Evolutionary conservation across 2,797 vertebrate species (phyloP), one percentile per base, ranked within the genome.

Genomic region (Peromyscus attwateri): DNA sequence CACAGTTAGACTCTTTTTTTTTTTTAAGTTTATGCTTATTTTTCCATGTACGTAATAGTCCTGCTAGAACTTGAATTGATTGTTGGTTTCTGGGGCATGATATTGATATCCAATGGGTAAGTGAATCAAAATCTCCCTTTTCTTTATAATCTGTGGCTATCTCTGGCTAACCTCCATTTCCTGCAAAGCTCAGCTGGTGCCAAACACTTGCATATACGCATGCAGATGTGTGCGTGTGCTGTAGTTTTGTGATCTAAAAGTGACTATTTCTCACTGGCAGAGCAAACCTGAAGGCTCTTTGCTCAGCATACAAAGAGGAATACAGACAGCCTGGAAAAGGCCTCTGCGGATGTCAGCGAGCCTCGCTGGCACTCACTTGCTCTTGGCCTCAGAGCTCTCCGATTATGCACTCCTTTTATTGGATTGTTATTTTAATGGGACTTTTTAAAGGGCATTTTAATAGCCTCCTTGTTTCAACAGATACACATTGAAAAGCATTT

Each of bases 371-470:
- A 90, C 73, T 96, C 70, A 76, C 66, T 97, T 27, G 23, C 83
- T 57, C 1, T 73, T 90, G 87, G 89, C 93, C 93, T 95, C 92
- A 75, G 62, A 92, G 85, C 66, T 92, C 94, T 97, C 92, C 31
- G 97, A 96, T 96, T 97, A 95, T 97, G 83, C 49, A 55, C 87
- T 76, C 89, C 93, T 85, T 98, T 97, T 97, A 98, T 98, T 95
- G 95, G 92, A 97, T 98, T 98, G 98, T 97, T 98, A 97, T 94
- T 96, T 98, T 98, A 97, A 97, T 85, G 97, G 96, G 95, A 95
- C 97, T 96, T 98, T 98, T 98, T 91, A 98, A 98, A 97, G 97
- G 97, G 95, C 93, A 95, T 96, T 71, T 98, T 96, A 97, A 98
- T 97, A 95, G 97, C 97, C 97, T 97, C 97, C 98, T 93, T 98